Evolutionary conservation across 1,140 invertebrate species (phyloP).

Genomic region (Nylanderia fulva): DNA sequence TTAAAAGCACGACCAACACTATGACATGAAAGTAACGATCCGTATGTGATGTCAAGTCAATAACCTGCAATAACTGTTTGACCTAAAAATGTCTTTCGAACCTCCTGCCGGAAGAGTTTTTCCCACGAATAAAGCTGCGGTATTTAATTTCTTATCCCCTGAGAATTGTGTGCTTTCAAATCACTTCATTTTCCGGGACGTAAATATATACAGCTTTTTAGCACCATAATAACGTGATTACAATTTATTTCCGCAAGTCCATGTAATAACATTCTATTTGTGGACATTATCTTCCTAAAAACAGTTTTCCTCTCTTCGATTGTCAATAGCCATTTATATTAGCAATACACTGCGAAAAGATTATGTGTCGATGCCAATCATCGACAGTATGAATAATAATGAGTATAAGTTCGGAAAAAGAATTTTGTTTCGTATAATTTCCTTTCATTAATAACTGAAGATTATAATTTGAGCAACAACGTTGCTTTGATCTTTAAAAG

Average conservation of each 20-base stretch:
- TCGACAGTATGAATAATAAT: slow-evolving; percentile 4
- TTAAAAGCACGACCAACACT: slow-evolving; percentile 69
- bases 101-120: slow-evolving; percentile 47
- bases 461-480: not conserved
- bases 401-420: not conserved
- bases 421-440: not conserved
- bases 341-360: not conserved
- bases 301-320: not conserved
- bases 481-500: not conserved
- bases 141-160: not conserved
- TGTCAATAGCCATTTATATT: slow-evolving; percentile 17
- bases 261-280: not conserved
- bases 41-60: slow-evolving; percentile 64
- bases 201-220: not conserved
- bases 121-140: not conserved
- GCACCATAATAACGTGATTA: not conserved
- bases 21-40: slow-evolving; percentile 74
- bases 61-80: slow-evolving; percentile 73
- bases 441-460: not conserved
- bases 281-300: not conserved
- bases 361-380: not conserved
- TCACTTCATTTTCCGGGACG: not conserved
- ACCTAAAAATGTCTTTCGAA: slow-evolving; percentile 70
- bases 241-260: not conserved
- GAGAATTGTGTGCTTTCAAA: not conserved